These are phyloP conservation scores for Drosophila anceps DNA, from an alignment of 2,888 invertebrate species.

Conservation along the genomic window DNA sequence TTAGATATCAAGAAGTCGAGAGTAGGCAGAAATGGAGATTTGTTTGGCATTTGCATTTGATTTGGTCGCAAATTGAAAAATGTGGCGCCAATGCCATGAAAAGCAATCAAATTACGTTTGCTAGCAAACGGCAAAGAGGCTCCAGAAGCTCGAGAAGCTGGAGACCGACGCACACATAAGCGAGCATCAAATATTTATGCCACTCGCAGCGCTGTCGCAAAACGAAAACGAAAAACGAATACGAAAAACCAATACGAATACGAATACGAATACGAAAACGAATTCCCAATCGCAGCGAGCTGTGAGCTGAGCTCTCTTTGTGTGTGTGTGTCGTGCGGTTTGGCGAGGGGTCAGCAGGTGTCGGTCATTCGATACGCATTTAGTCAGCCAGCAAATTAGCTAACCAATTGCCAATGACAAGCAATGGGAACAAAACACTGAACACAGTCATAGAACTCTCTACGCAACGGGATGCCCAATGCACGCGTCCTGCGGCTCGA, in stretches of 20 bases:
- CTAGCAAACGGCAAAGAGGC: neutral
- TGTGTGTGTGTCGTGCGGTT: neutral
- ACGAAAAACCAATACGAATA: too few species aligned
- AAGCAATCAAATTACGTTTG: constrained; percentile 58
- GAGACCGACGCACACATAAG: constrained; percentile 22
- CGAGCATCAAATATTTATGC: constrained; percentile 70
- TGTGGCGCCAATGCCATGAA: constrained; percentile 37
- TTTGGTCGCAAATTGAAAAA: constrained; percentile 65
- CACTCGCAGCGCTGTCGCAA: constrained; percentile 53
- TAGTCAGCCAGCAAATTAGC: constrained; percentile 67
- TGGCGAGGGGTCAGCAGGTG: neutral
- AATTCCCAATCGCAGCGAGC: constrained; percentile 21
- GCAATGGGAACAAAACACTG: constrained; percentile 4
- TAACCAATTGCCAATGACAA: constrained; percentile 71
- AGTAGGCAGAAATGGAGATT: constrained; percentile 16
- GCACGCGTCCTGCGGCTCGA: constrained; percentile 5
- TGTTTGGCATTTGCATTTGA: constrained; percentile 70
- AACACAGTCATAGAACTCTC: neutral
- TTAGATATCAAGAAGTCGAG: neutral
- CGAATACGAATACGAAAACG: constrained; percentile 39
- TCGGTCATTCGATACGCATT: constrained; percentile 28
- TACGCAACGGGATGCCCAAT: neutral
- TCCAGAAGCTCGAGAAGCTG: neutral
- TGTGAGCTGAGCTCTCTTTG: neutral
- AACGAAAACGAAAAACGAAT: constrained; percentile 41